phyloP scores from a whole-genome alignment of 2,888 invertebrate genomes.

The Acrobasis suavella region DNA sequence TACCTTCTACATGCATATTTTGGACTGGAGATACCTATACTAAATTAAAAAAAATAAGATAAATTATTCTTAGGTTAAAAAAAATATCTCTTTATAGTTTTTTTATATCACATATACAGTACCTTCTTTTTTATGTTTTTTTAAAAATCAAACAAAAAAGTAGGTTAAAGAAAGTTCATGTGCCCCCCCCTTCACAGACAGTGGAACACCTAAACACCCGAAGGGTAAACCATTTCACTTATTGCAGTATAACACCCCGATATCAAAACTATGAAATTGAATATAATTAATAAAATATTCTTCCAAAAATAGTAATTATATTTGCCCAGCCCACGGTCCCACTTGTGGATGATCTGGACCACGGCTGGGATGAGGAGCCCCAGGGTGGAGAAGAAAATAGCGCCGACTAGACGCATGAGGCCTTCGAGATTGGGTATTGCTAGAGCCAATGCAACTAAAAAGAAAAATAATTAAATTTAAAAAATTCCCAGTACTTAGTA shows the following conservation, averaged over 20 bases:
- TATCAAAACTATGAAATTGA: constrained; percentile 59
- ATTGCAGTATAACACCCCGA: constrained; percentile 65
- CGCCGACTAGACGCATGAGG: constrained; percentile 94
- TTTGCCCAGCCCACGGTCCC: constrained; percentile 85
- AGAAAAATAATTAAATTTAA: neutral
- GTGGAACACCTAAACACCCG: no score
- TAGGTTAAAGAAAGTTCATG: no score
- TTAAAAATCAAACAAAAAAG: no score
- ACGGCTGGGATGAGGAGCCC: constrained; percentile 89
- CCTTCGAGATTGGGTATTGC: constrained; percentile 92
- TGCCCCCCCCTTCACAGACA: no score
- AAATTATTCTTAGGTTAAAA: no score
- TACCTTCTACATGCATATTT: no score
- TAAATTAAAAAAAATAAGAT: no score
- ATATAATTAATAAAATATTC: constrained; percentile 72
- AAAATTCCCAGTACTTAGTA: no score
- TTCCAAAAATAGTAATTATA: constrained; percentile 86
- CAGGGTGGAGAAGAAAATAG: constrained; percentile 87
- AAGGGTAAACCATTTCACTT: constrained; percentile 41
- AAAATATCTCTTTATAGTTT: no score
- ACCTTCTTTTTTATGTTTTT: no score
- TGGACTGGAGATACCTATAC: no score
- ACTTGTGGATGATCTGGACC: constrained; percentile 87
- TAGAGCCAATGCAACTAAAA: constrained; percentile 73
- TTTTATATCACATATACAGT: no score